Percentiles rank a stretch among this genome's conserved stretches.
These are phyloP conservation scores for Natrix natrix DNA, from an alignment of 2,797 vertebrate genomes.

Conservation along the genomic window DNA sequence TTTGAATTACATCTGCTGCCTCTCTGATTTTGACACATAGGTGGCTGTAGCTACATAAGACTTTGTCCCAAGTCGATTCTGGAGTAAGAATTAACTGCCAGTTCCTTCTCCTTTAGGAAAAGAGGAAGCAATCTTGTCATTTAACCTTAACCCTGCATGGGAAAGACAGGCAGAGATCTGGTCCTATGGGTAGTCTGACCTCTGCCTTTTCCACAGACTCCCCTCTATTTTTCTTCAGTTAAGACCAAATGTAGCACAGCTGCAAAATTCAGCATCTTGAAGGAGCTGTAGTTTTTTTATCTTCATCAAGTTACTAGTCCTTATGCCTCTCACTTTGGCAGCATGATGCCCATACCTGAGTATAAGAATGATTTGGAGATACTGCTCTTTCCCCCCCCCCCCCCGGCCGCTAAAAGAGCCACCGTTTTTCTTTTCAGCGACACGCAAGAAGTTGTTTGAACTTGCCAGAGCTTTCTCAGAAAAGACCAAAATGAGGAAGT, in stretches of 20 bases:
- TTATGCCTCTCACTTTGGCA: neutral
- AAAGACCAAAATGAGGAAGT: constrained; percentile 94
- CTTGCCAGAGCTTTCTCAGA: constrained; percentile 94
- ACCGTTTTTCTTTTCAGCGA: constrained; percentile 76
- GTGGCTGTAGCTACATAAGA: neutral
- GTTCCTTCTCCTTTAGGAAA: neutral
- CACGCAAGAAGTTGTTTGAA: constrained; percentile 95
- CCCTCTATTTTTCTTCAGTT: neutral
- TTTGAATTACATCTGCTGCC: neutral
- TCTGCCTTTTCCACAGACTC: neutral
- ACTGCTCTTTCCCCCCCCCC: too few relatives aligned
- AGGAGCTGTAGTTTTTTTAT: neutral
- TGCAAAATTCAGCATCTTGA: neutral
- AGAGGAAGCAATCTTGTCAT: neutral
- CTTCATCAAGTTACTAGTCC: neutral
- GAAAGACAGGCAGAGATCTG: neutral
- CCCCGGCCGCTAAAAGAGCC: neutral
- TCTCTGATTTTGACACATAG: neutral
- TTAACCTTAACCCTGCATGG: neutral
- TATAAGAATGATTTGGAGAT: neutral
- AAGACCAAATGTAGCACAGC: neutral
- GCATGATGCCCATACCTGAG: too few relatives aligned
- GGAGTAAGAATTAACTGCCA: neutral
- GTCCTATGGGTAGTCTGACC: neutral
- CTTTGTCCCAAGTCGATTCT: neutral